These are phyloP conservation scores for Neolamprologus modestus DNA, from an alignment of 2,113 vertebrate genomes.

Conservation along the genomic window DNA sequence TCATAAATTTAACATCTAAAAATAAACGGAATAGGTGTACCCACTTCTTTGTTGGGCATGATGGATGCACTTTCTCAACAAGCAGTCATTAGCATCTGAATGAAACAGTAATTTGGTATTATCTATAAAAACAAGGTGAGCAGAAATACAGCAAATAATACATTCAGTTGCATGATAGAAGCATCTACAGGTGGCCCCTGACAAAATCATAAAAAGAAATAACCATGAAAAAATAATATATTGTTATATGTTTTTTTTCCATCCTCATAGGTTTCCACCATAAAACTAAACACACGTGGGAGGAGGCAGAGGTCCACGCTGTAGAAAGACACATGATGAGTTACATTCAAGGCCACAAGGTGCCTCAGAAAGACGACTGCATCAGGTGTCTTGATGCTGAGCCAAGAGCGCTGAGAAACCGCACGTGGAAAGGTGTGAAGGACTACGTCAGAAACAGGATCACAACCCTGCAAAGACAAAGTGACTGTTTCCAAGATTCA, in stretches of 20 bases:
- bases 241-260: background rate
- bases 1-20: background rate
- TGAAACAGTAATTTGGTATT: fast-evolving
- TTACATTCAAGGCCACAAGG: constrained; percentile 30
- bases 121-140: background rate
- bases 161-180: fast-evolving
- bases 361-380: constrained; percentile 56
- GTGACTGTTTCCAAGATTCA: background rate
- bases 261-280: background rate
- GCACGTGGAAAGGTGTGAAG: constrained; percentile 49
- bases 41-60: background rate
- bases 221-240: fast-evolving
- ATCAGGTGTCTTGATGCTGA: constrained; percentile 40
- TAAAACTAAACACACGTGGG: constrained; percentile 29
- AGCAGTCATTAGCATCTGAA: fast-evolving
- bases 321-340: constrained; percentile 48
- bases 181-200: fast-evolving
- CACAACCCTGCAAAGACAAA: constrained; percentile 28
- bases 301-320: constrained; percentile 29
- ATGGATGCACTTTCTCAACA: fast-evolving
- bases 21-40: fast-evolving
- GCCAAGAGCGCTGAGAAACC: constrained; percentile 8
- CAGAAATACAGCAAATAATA: fast-evolving
- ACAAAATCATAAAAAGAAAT: background rate
- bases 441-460: constrained; percentile 61